These are phyloP conservation scores for Oostethus manadensis DNA, from an alignment of 2,113 vertebrate genomes.

Conservation along the genomic window DNA sequence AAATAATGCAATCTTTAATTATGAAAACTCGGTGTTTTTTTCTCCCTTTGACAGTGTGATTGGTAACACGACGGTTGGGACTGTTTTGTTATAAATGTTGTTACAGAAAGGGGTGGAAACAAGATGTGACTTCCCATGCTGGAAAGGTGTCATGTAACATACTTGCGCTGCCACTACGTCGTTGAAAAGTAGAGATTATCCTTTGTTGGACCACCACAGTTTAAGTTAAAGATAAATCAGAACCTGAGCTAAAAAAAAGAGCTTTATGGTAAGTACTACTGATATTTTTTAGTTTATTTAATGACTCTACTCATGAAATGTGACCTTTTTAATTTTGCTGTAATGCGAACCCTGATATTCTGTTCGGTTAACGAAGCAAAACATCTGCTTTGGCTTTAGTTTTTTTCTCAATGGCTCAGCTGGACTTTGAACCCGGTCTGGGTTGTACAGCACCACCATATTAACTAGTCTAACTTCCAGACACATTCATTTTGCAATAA, in stretches of 20 bases:
- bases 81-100: conserved; percentile 17
- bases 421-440: conserved; percentile 1
- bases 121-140: conserved; percentile 2
- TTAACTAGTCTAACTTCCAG: not conserved
- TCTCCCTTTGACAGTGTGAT: conserved; percentile 66
- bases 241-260: conserved; percentile 50
- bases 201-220: conserved; percentile 65
- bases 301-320: conserved; percentile 54
- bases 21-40: conserved; percentile 82
- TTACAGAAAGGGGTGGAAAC: conserved; percentile 13
- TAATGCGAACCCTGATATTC: conserved; percentile 7
- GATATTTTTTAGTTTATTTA: conserved; percentile 55
- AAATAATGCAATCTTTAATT: conserved; percentile 65
- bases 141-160: conserved; percentile 32
- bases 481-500: conserved; percentile 16
- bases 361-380: conserved; percentile 18
- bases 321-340: conserved; percentile 29
- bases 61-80: not conserved
- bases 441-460: not conserved
- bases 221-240: conserved; percentile 39
- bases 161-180: conserved; percentile 41
- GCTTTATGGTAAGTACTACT: conserved; percentile 40
- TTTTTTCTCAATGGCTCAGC: conserved; percentile 9
- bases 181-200: conserved; percentile 75
- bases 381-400: conserved; percentile 14